Percentiles rank a stretch among this genome's conserved stretches.
phyloP scores from a whole-genome alignment of 1,140 invertebrate species.

The Portunus trituberculatus region DNA sequence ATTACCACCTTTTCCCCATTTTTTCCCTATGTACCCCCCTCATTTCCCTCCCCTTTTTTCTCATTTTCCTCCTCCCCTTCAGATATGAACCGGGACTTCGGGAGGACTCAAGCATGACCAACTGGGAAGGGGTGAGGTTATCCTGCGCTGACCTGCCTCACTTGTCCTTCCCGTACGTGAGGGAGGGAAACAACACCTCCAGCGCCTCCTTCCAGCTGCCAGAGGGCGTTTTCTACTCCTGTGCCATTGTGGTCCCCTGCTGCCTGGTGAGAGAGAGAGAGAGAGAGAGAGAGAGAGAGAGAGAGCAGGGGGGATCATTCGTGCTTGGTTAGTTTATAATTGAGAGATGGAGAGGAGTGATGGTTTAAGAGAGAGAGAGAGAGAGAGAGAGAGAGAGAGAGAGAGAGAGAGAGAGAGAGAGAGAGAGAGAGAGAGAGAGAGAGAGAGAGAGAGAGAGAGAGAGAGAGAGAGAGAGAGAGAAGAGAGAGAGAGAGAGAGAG shows the following conservation, averaged over 20 bases:
- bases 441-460: no score
- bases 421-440: no score
- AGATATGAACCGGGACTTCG: conserved; percentile 52
- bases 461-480: no score
- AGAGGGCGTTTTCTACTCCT: conserved; percentile 62
- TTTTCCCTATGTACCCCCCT: not conserved
- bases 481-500: no score
- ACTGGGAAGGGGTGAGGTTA: conserved; percentile 49
- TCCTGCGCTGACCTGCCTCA: not conserved
- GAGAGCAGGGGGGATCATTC: no score
- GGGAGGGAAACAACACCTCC: not conserved
- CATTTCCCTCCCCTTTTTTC: not conserved
- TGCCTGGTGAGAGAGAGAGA: conserved; percentile 47
- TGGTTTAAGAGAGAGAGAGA: no score
- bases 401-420: no score
- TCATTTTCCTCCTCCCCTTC: not conserved
- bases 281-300: no score
- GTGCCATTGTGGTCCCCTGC: conserved; percentile 66
- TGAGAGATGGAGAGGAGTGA: no score
- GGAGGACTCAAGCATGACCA: conserved; percentile 56
- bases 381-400: no score
- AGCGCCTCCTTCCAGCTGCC: conserved; percentile 36
- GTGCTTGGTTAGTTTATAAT: no score
- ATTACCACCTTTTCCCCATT: not conserved
- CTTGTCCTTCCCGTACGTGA: conserved; percentile 25